Evolutionary conservation across 2,113 vertebrate species (phyloP).

Genomic region (Azemiops feae): DNA sequence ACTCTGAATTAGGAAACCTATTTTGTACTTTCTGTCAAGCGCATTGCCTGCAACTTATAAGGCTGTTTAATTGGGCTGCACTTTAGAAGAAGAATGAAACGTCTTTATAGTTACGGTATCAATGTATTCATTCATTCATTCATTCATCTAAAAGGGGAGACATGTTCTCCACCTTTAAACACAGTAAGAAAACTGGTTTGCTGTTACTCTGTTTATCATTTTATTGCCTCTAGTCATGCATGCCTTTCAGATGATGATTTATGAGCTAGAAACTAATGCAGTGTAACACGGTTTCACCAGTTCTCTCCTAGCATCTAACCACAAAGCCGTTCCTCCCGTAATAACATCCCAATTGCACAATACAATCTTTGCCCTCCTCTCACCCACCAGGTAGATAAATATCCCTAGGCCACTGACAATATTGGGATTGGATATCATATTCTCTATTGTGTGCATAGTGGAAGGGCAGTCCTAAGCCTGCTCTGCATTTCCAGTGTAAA

Average conservation of each 20-base stretch:
- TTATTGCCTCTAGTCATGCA: slow-evolving; percentile 20
- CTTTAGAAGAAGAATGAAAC: neutral
- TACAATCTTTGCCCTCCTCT: neutral
- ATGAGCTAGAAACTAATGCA: slow-evolving; percentile 11
- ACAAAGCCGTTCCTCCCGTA: slow-evolving; percentile 33
- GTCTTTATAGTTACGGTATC: neutral
- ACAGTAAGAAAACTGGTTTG: neutral
- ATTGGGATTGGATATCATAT: slow-evolving; percentile 36
- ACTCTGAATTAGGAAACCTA: slow-evolving; percentile 10
- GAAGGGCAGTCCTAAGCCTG: slow-evolving; percentile 32
- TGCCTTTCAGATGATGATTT: slow-evolving; percentile 38
- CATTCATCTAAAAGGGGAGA: neutral
- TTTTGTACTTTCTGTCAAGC: neutral
- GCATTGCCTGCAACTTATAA: slow-evolving; percentile 9
- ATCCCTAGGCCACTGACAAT: slow-evolving; percentile 44
- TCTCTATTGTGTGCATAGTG: slow-evolving; percentile 55
- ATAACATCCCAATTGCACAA: neutral
- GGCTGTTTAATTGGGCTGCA: slow-evolving; percentile 33
- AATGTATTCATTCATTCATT: neutral
- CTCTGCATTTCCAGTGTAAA: slow-evolving; percentile 32
- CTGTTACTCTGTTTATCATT: neutral
- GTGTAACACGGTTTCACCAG: neutral
- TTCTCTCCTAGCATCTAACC: slow-evolving; percentile 1
- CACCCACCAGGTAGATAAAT: slow-evolving; percentile 31
- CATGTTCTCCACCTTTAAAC: slow-evolving; percentile 1